phyloP scores from a whole-genome alignment of 2,113 vertebrate genomes.

The Chamaea fasciata region DNA sequence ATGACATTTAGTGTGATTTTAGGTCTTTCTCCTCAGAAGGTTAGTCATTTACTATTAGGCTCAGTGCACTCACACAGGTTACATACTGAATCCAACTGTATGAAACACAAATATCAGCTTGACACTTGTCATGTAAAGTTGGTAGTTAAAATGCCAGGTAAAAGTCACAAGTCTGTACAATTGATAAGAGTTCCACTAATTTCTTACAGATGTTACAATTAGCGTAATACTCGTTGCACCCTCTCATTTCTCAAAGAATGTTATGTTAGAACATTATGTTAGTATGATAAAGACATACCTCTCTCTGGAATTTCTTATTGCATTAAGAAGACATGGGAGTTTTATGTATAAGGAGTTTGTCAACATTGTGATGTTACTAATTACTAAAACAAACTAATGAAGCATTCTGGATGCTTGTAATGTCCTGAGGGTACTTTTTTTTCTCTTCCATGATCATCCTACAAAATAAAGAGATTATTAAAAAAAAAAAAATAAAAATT shows the following conservation, averaged over 20 bases:
- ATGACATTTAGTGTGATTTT: not conserved
- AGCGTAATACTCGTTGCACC: rapidly evolving
- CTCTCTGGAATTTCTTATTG: not conserved
- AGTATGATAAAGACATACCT: not conserved
- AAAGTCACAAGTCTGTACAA: not conserved
- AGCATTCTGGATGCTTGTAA: not conserved
- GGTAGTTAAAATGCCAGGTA: not conserved
- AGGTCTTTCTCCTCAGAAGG: not conserved
- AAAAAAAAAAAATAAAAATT: not conserved
- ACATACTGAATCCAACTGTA: not conserved
- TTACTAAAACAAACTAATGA: not conserved
- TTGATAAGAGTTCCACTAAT: not conserved
- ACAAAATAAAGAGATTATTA: not conserved
- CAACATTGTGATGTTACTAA: not conserved
- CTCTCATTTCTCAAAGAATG: not conserved
- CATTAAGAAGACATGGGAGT: rapidly evolving
- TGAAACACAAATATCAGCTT: not conserved
- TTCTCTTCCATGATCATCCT: not conserved
- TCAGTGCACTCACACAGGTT: not conserved
- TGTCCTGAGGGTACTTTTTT: not conserved
- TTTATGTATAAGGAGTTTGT: not conserved
- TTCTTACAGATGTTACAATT: not conserved
- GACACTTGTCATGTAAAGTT: not conserved
- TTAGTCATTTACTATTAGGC: not conserved
- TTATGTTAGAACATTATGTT: rapidly evolving